Conservation (phyloP, 2,888 invertebrate species). For the Melangyna quadrimaculata region DNA sequence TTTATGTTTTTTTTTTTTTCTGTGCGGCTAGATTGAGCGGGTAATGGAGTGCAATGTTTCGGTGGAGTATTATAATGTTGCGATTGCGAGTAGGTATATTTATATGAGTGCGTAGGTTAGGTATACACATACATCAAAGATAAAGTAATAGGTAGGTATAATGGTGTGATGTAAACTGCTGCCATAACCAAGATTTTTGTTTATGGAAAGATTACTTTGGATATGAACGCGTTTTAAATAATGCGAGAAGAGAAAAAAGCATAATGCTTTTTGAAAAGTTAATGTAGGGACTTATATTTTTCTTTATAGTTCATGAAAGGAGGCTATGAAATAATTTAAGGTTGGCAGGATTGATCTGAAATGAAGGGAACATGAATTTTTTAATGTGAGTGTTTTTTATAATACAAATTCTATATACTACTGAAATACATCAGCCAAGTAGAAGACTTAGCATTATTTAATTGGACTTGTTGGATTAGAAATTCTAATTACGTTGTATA, state of each 20-base stretch:
- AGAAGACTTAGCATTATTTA: too few species aligned
- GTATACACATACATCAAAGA: background rate
- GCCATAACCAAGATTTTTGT: constrained; percentile 42
- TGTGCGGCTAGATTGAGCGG: constrained; percentile 64
- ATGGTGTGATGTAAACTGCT: constrained; percentile 57
- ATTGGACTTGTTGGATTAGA: too few species aligned
- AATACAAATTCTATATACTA: too few species aligned
- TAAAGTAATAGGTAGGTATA: constrained; percentile 23
- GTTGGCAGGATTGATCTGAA: background rate
- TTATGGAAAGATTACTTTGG: constrained; percentile 2
- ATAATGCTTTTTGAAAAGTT: background rate
- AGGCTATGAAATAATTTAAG: background rate
- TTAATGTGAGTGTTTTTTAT: too few species aligned
- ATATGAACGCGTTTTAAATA: background rate
- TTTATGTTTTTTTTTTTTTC: background rate
- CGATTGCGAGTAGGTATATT: constrained; percentile 27
- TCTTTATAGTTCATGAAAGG: background rate
- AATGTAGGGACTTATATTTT: background rate
- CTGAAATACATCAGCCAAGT: too few species aligned
- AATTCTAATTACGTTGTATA: too few species aligned
- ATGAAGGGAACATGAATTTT: background rate
- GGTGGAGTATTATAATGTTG: constrained; percentile 44
- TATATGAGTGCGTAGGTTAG: background rate
- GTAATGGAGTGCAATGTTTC: constrained; percentile 71
- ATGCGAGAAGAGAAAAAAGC: too few species aligned